These are phyloP conservation scores for Rutilus rutilus DNA, from an alignment of 2,113 vertebrate genomes.

Conservation along the genomic window DNA sequence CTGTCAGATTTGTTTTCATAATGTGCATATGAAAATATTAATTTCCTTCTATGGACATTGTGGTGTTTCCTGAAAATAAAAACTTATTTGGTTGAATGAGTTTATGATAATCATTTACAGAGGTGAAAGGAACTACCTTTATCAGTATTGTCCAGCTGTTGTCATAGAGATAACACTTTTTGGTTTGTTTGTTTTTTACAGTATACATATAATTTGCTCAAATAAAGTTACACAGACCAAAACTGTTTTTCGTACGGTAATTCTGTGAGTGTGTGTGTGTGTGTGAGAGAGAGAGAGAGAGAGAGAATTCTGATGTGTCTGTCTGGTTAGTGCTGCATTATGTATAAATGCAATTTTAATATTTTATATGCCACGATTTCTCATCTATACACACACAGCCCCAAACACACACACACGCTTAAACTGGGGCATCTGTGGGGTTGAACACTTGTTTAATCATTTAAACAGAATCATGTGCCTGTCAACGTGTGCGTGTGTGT, in stretches of 20 bases:
- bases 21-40: background rate
- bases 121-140: background rate
- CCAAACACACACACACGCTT: conserved; percentile 43
- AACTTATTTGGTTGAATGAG: background rate
- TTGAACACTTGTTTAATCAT: conserved; percentile 53
- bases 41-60: conserved; percentile 38
- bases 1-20: conserved; percentile 1
- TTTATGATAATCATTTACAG: conserved; percentile 5
- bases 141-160: conserved; percentile 39
- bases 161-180: conserved; percentile 68
- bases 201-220: conserved; percentile 96
- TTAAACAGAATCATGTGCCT: conserved; percentile 51
- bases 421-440: conserved; percentile 23
- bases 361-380: conserved; percentile 62
- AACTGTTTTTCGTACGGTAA: conserved; percentile 9
- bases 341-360: conserved; percentile 70
- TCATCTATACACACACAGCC: conserved; percentile 64
- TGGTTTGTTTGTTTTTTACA: conserved; percentile 80
- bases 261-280: background rate
- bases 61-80: conserved; percentile 30
- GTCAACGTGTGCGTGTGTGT: conserved; percentile 27
- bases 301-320: background rate
- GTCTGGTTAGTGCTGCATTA: conserved; percentile 66
- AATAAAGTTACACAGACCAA: conserved; percentile 95
- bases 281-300: conserved; percentile 34